phyloP scores from a whole-genome alignment of 2,888 invertebrate species.

The Onthophagus sagittarius region DNA sequence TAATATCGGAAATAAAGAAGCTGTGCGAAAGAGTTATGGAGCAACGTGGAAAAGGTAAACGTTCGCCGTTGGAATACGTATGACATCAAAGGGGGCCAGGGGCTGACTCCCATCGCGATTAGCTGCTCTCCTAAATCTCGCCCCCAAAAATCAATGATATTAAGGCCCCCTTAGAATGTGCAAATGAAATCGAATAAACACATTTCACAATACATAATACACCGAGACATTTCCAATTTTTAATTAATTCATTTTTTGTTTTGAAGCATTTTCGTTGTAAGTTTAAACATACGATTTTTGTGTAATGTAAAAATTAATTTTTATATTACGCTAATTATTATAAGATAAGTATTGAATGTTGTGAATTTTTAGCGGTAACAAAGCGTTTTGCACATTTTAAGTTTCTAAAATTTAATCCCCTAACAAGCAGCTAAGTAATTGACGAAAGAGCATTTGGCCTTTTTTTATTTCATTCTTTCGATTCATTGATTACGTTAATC shows the following conservation, averaged over 20 bases:
- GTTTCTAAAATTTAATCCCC: conserved; percentile 16
- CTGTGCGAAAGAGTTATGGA: conserved; percentile 72
- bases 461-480: background rate
- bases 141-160: conserved; percentile 28
- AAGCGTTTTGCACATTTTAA: conserved; percentile 24
- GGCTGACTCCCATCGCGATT: conserved; percentile 46
- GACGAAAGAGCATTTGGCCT: background rate
- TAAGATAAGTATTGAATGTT: background rate
- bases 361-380: conserved; percentile 1
- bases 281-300: background rate
- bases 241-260: background rate
- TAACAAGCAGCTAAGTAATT: conserved; percentile 15
- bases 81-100: conserved; percentile 56
- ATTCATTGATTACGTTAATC: conserved; percentile 16
- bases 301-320: background rate
- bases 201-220: conserved; percentile 2
- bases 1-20: conserved; percentile 91
- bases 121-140: conserved; percentile 41
- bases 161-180: conserved; percentile 37
- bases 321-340: conserved; percentile 1
- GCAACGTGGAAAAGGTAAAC: conserved; percentile 50
- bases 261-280: too few relatives aligned
- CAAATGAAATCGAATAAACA: conserved; percentile 19
- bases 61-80: conserved; percentile 66
- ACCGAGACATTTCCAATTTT: conserved; percentile 1